These are phyloP conservation scores for Emydocephalus ijimae DNA, from an alignment of 2,113 vertebrate species.

Conservation along the genomic window DNA sequence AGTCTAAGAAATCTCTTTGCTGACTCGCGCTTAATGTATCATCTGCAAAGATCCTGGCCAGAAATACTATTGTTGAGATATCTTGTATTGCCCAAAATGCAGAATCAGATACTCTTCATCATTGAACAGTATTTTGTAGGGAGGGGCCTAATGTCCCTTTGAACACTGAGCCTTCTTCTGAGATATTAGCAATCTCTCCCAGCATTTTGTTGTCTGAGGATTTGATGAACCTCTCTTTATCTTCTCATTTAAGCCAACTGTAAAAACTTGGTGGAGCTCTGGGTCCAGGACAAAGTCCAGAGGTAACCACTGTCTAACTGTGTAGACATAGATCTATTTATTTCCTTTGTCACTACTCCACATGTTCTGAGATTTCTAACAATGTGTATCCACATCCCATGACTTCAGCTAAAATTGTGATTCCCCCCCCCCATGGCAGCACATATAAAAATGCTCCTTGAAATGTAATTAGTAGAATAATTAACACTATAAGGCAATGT, in stretches of 20 bases:
- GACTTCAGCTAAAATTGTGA: background rate
- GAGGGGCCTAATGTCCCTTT: background rate
- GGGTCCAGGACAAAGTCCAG: background rate
- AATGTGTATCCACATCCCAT: background rate
- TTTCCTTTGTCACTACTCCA: background rate
- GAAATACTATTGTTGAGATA: background rate
- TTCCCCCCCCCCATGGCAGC: background rate
- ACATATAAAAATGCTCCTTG: constrained; percentile 40
- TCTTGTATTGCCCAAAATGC: background rate
- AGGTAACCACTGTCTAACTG: background rate
- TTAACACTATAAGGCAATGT: constrained; percentile 48
- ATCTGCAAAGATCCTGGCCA: background rate
- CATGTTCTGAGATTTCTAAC: background rate
- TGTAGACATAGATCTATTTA: too few species aligned
- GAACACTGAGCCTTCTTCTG: background rate
- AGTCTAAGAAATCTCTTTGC: background rate
- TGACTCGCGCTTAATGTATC: background rate
- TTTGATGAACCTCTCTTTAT: background rate
- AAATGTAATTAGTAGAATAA: constrained; percentile 55
- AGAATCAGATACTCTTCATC: background rate
- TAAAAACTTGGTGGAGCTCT: background rate
- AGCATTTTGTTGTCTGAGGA: background rate
- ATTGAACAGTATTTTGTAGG: background rate
- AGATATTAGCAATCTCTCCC: background rate
- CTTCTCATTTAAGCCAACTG: background rate